Evolutionary conservation across 35 echinoderm and acorn worm genomes (phyloP), one percentile per base, ranked within the genome.

Genomic region (Strongylocentrotus purpuratus): DNA sequence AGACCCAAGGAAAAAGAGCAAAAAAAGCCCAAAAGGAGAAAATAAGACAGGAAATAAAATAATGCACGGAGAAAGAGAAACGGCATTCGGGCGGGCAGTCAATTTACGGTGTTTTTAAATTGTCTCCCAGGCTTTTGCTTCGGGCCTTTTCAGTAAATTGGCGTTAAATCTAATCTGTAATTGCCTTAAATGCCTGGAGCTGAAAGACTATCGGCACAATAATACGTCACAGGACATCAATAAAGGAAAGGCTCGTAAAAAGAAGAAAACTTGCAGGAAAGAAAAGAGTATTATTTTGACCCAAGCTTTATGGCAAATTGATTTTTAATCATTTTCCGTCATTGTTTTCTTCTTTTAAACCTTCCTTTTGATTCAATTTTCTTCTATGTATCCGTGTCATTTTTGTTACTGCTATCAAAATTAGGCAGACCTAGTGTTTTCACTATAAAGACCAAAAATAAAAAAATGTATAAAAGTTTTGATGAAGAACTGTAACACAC

Each of bases 161-260:
- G 87, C 45, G 11, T 45, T 89, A 89, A 89, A 89, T 89, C 87
- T 89, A 89, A 89, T 89, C 32, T 45, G 4, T 89, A 89, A 89
- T 89, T 89, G 87, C 87, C 33, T 45, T 89, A 89, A 89, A 41
- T 32, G 31, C 87, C 87, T 89, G 87, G 87, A 89, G 87, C 33
- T 45, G 20, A 46, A 89, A 45, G 87, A 89, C 87, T 89, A 89
- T 89, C 87, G 32, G 87, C 45, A 33, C 32, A 4, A 11, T 15
- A 32, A 33, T 22, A 89, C 33, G 87, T 89, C 87, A 45, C 32
- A 89, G 6, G 5, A 28, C 65, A n/a, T 78, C 65, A 78, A 78
- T 22, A 78, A 78, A 78, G 65, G 20, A 28, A 78, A 28, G 22
- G 65, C 4, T 0, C 4, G 7, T 28, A 78, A 8, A 78, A 78